Evolutionary conservation across 53 echinoderm and acorn worm species (phyloP), one percentile per base, ranked within the genome.

Genomic region (Apostichopus leukothele): DNA sequence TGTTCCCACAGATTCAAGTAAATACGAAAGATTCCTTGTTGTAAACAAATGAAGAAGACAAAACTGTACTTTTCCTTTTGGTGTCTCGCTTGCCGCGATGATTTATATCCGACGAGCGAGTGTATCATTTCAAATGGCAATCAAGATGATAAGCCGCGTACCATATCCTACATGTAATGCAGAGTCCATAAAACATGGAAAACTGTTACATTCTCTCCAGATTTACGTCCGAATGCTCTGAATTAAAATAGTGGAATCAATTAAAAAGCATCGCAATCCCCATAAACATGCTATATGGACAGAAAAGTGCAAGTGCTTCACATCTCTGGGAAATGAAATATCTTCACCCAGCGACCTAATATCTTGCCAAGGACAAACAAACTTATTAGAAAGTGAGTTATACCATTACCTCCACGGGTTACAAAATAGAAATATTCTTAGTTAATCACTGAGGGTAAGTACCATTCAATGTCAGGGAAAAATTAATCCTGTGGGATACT

Each of bases 401-500:
- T 19, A 68, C 71, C 71, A 68, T 68, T 68, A n/a, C 18, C 71
- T 68, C 19, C 18, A 68, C 20, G 71, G 71, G 71, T 68, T 68
- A 68, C 4, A 68, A 68, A 68, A 68, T 16, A 68, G 19, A 16
- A 68, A 68, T 68, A 68, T 68, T 80, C 55, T 80, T 53, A 80
- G 55, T 80, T 54, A 50, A 80, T 80, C 54, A 80, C 80, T 21
- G 53, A 19, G 9, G 80, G 80, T 80, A 80, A 80, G 80, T 80
- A 80, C 80, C 80, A 80, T 59, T 80, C 80, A 80, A 80, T 80
- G 80, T 59, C 53, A 80, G 80, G 80, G 55, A 80, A 57, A 59
- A 57, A 80, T 80, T 80, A 80, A 80, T 80, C 80, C 59, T 80
- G 53, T 6, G 52, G 80, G 80, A 80, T 54, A 80, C 21, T 80